A percentile compares a stretch with the other conserved stretches of the same genome.
These are phyloP conservation scores for Caenorhabditis japonica DNA, from an alignment of 2,888 invertebrate genomes.

Conservation along the genomic window DNA sequence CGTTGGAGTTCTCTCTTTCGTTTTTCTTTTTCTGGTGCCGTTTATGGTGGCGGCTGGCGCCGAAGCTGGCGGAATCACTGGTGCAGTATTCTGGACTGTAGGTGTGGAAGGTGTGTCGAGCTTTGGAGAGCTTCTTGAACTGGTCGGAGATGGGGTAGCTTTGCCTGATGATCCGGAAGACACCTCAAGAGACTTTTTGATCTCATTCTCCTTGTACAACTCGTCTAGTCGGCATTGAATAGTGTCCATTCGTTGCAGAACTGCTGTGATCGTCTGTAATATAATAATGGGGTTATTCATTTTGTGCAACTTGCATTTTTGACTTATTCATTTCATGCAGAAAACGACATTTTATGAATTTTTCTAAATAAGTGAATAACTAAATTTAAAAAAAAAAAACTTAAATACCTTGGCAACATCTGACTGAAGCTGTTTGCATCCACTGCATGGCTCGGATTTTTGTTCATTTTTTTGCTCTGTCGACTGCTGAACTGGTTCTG, in stretches of 20 bases:
- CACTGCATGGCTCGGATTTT: not conserved
- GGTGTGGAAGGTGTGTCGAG: not conserved
- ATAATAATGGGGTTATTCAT: no score
- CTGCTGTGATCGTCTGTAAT: slow-evolving; percentile 14
- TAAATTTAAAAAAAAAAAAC: not conserved
- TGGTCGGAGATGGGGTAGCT: slow-evolving; percentile 9
- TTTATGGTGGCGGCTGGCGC: not conserved
- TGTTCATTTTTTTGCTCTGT: not conserved
- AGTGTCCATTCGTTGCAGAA: slow-evolving; percentile 19
- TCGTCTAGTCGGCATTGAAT: slow-evolving; percentile 20
- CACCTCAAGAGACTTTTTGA: not conserved
- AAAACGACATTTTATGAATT: not conserved
- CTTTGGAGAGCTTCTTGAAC: slow-evolving; percentile 13
- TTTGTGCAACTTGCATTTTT: no score
- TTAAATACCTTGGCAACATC: slow-evolving; percentile 22
- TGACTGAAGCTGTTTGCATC: slow-evolving; percentile 13
- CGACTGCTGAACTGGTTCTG: not conserved
- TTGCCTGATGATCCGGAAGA: slow-evolving; percentile 27
- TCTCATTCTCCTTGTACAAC: not conserved
- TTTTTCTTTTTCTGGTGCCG: slow-evolving; percentile 25
- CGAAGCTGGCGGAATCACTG: not conserved
- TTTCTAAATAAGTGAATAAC: not conserved
- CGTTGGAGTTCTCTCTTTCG: slow-evolving; percentile 26
- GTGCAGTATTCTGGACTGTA: not conserved
- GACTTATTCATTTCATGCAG: no score